These are phyloP conservation scores for Isichthys henryi DNA, from an alignment of 2,113 vertebrate genomes.

Conservation along the genomic window DNA sequence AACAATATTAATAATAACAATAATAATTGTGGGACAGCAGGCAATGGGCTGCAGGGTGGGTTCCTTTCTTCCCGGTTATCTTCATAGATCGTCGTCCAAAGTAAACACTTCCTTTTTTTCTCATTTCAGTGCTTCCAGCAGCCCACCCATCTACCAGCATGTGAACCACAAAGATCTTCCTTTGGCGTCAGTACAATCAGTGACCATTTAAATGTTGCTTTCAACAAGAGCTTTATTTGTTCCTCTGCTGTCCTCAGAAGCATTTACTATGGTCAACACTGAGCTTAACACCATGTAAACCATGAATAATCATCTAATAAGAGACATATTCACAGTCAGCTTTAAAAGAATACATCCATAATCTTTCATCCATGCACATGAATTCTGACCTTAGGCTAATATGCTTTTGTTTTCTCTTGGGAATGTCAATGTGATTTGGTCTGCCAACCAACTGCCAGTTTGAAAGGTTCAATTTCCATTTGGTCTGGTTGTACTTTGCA, in stretches of 20 bases:
- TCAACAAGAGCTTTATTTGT: background rate
- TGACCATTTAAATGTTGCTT: background rate
- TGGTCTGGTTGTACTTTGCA: background rate
- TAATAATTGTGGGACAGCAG: background rate
- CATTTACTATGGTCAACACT: background rate
- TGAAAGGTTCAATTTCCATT: background rate
- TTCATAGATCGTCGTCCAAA: background rate
- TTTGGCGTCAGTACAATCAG: background rate
- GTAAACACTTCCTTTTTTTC: background rate
- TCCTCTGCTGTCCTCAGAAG: background rate
- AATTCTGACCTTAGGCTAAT: background rate
- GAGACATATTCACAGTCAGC: background rate
- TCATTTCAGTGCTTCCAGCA: background rate
- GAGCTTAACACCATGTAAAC: background rate
- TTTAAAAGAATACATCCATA: background rate
- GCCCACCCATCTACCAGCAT: background rate
- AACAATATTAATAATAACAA: background rate
- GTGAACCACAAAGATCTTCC: slow-evolving; percentile 9
- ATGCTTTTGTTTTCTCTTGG: background rate
- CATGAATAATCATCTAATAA: background rate
- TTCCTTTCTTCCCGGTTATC: background rate
- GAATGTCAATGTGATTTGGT: background rate
- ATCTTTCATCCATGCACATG: background rate
- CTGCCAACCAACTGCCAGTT: background rate
- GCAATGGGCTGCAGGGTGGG: no score